Evolutionary conservation across 2,797 vertebrate species (phyloP), one percentile per base, ranked within the genome.

Genomic region (Simalia tracyae): DNA sequence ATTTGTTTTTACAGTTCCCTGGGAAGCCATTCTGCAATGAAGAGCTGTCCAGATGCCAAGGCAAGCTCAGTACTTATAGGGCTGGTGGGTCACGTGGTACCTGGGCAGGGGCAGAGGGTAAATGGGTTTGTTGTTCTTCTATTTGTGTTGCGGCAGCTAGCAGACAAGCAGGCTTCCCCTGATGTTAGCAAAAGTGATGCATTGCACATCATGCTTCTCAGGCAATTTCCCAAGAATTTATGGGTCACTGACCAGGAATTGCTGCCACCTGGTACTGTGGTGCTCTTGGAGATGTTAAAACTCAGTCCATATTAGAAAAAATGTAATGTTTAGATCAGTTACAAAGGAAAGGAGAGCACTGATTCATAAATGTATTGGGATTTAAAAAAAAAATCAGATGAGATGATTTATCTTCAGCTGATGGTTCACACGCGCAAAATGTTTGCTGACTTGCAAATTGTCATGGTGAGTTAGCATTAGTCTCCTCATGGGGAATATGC

Each of bases 1-100:
- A 88, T 91, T 94, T 88, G 92, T 54, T 95, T 96, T 97, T 68
- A 46, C 0, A 0, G 91, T 89, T 93, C 57, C 84, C 46, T 15
- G 0, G 56, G 90, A 93, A 90, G 92, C 54, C n/a, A 89, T 87
- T 96, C 57, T 0, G 91, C 91, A 88, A 36, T 22, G 0, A 56
- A 12, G 89, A 87, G 89, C 89, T 85, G 66, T 10, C 1, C 6
- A 59, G 86, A 8, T 89, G 56, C 94, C n/a, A 0, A 42, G 56
- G 26, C 87, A 84, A 88, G 36, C 85, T 10, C 24, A 0, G 0
- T 88, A 93, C 36, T 68, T 66, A n/a, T 42, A 60, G 88, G 68
- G 60, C 36, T 28, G 59, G 54, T 9, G 46, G 85, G 24, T 72
- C 57, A 4, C 3, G 0, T 0, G 0, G 31, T 12, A 22, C n/a